phyloP scores from a whole-genome alignment of 2,888 invertebrate species.

The Melipona bicolor region DNA sequence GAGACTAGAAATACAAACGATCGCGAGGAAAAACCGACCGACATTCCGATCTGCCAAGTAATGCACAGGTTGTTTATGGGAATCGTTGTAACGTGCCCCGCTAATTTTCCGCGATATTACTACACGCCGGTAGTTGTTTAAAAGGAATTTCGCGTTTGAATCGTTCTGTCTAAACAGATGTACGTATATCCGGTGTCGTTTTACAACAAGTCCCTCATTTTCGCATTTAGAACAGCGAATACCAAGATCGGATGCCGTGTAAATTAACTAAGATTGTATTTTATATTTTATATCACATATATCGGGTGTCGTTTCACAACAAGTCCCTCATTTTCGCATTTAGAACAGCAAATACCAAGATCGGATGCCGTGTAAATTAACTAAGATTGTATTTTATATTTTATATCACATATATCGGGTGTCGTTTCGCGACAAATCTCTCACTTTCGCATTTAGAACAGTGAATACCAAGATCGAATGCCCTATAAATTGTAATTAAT shows the following conservation, averaged over 20 bases:
- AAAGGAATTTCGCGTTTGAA: not conserved
- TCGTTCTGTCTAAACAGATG: not conserved
- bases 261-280: too few species aligned
- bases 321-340: not conserved
- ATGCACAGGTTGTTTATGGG: conserved; percentile 31
- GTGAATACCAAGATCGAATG: too few species aligned
- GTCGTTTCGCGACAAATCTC: not conserved
- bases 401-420: too few species aligned
- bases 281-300: too few species aligned
- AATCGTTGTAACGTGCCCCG: conserved; percentile 3
- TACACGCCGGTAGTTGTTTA: not conserved
- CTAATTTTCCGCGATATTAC: conserved; percentile 7
- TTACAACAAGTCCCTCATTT: not conserved
- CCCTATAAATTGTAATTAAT: too few species aligned
- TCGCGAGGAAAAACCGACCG: conserved; percentile 41
- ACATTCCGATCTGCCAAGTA: conserved; percentile 43
- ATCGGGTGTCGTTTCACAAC: not conserved
- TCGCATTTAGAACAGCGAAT: not conserved
- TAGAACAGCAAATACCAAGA: too few species aligned
- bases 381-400: too few species aligned
- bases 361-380: too few species aligned
- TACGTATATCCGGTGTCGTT: not conserved
- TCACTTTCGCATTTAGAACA: not conserved
- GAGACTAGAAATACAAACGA: conserved; percentile 54
- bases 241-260: too few species aligned